Evolutionary conservation across 1,140 invertebrate genomes (phyloP).

Genomic region (Platyura marginata): DNA sequence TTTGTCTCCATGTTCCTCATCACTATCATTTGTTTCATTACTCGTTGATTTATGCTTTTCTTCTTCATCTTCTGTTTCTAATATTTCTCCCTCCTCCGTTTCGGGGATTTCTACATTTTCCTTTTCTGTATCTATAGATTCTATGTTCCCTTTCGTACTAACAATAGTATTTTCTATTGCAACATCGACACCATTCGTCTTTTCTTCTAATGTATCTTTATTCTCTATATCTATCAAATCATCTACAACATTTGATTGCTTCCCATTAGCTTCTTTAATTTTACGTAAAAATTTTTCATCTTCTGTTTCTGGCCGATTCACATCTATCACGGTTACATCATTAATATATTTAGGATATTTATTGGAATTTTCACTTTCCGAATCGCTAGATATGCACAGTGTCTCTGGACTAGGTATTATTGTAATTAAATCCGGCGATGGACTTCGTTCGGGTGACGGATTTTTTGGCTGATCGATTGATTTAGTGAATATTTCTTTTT

Average conservation of each 20-base stretch:
- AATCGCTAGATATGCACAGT: constrained; percentile 15
- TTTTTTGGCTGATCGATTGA: background rate
- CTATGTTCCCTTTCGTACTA: background rate
- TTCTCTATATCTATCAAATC: no score
- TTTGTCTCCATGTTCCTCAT: constrained; percentile 5
- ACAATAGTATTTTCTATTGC: background rate
- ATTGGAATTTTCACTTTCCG: constrained; percentile 1
- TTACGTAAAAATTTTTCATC: background rate
- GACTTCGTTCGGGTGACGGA: constrained; percentile 7
- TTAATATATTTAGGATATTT: background rate
- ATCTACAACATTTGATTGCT: no score
- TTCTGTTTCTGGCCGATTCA: background rate
- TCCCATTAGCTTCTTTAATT: no score
- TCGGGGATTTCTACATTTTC: constrained; percentile 7
- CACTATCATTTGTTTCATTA: constrained; percentile 11
- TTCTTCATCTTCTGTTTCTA: constrained; percentile 8
- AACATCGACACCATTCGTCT: background rate
- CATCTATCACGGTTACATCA: background rate
- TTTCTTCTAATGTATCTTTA: no score
- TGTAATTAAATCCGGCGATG: constrained; percentile 20
- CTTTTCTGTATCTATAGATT: constrained; percentile 9
- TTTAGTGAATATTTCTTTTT: background rate
- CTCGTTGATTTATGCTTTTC: background rate
- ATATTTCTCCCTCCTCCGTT: constrained; percentile 15
- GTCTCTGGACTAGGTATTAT: constrained; percentile 20